Evolutionary conservation across 64 coral and sea anemone species (phyloP), one percentile per base, ranked within the genome.

Genomic region (Dendrophyllia cribrosa): DNA sequence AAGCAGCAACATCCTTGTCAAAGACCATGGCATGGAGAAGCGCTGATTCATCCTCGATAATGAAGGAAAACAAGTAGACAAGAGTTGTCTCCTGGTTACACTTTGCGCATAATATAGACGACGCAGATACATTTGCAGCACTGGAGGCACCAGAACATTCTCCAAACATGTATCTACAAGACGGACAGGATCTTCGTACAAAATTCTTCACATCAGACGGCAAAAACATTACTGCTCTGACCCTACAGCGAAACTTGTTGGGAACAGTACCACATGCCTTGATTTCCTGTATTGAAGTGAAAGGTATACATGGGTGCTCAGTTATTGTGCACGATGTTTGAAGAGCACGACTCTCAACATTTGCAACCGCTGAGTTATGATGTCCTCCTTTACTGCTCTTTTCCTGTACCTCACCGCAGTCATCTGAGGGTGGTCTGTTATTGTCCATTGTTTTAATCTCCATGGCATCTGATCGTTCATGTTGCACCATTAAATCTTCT

Each of bases 261-360:
- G 95, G 95, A 3, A 93, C 91, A 52, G 59, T 86, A 11, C 22
- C 52, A 16, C 84, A 66, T 3, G 90, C 60, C 17, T 93, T 93
- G 69, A 96, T 81, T 23, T 93, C 83, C 6, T 91, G 15, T 45
- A 96, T 61, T 23, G 70, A 90, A 7, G 64, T 90, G 70, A 96
- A 96, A 9, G 87, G 61, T n/a, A 93, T 67, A 7, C 61, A 86
- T 0, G 91, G 81, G 43, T 89, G 73, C n/a, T 89, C 88, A 22
- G 95, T 93, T 64, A 96, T 88, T 49, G 95, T 90, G 48, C 80
- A 90, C 0, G 95, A 93, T 16, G 87, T 93, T 81, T 96, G 87
- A 15, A 90, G 91, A 12, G 95, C 68, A 64, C 95, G 72, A 52
- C 70, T 76, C 26, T 72, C 58, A 51, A 52, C 24, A 58, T 76